Evolutionary conservation across 2,888 invertebrate species (phyloP).

Genomic region (Phyllotreta cruciferae): DNA sequence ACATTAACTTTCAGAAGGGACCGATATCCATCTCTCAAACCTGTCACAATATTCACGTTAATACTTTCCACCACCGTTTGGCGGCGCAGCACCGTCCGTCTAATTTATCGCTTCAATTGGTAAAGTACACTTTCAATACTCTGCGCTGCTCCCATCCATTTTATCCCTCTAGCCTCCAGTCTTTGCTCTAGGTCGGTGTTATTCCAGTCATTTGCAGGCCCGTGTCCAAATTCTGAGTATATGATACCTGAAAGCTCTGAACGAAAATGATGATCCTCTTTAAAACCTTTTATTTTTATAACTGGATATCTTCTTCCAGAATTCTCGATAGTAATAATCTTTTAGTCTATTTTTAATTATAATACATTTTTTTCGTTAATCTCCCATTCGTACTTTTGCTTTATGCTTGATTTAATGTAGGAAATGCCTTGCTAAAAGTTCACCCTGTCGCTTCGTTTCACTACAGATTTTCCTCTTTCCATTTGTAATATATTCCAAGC

Average conservation of each 20-base stretch:
- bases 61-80: constrained; percentile 8
- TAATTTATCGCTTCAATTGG: constrained; percentile 22
- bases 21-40: constrained; percentile 15
- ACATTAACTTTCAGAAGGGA: constrained; percentile 13
- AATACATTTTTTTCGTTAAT: too few species aligned
- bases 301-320: too few species aligned
- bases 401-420: too few species aligned
- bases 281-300: too few species aligned
- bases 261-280: too few species aligned
- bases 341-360: too few species aligned
- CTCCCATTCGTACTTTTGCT: too few species aligned
- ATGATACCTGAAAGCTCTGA: background rate
- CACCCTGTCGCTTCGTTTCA: too few species aligned
- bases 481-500: too few species aligned
- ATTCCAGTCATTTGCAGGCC: constrained; percentile 6
- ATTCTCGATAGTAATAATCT: too few species aligned
- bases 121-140: constrained; percentile 12
- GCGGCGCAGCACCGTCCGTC: constrained; percentile 12
- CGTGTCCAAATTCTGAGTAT: background rate
- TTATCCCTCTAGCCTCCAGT: background rate
- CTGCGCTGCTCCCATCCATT: constrained; percentile 8
- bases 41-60: constrained; percentile 18
- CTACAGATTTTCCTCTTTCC: too few species aligned
- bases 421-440: too few species aligned
- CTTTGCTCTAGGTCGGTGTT: constrained; percentile 5